phyloP scores from a whole-genome alignment of 2,888 invertebrate genomes.

The Apoda limacodes region DNA sequence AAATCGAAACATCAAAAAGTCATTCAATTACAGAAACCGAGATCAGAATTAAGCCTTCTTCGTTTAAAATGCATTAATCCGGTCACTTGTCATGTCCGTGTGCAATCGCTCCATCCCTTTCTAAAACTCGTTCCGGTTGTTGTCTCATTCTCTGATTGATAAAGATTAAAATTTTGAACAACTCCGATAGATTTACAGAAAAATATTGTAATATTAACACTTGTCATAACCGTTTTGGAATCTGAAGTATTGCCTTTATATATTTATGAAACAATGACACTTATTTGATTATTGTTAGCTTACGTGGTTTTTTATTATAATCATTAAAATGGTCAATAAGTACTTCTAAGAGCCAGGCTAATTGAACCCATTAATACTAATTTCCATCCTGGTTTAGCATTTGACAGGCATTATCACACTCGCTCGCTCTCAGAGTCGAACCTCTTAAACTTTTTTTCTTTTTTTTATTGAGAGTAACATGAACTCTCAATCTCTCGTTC shows the following conservation, averaged over 20 bases:
- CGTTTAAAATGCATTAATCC: conserved; percentile 69
- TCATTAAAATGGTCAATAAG: too few species aligned
- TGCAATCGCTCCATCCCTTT: conserved; percentile 42
- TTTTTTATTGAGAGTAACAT: conserved; percentile 55
- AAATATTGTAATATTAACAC: too few species aligned
- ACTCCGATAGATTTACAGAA: too few species aligned
- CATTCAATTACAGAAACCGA: conserved; percentile 56
- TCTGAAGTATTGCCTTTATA: too few species aligned
- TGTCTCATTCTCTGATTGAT: conserved; percentile 41
- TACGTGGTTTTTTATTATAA: too few species aligned
- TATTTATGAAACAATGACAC: too few species aligned
- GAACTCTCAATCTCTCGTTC: conserved; percentile 57
- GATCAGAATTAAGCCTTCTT: conserved; percentile 66
- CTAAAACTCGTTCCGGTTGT: conserved; percentile 55
- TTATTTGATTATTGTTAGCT: too few species aligned
- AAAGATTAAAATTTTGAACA: too few species aligned
- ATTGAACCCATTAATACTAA: conserved; percentile 19
- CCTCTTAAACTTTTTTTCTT: conserved; percentile 33
- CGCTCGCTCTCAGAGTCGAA: conserved; percentile 33
- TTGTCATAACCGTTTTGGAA: too few species aligned
- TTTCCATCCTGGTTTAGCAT: conserved; percentile 23
- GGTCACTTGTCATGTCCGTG: conserved; percentile 61
- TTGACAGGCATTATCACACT: conserved; percentile 33
- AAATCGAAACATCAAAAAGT: too few species aligned
- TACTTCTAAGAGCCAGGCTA: conserved; percentile 22